Conservation (phyloP, 2,113 vertebrate species). For the Prionailurus viverrinus region DNA sequence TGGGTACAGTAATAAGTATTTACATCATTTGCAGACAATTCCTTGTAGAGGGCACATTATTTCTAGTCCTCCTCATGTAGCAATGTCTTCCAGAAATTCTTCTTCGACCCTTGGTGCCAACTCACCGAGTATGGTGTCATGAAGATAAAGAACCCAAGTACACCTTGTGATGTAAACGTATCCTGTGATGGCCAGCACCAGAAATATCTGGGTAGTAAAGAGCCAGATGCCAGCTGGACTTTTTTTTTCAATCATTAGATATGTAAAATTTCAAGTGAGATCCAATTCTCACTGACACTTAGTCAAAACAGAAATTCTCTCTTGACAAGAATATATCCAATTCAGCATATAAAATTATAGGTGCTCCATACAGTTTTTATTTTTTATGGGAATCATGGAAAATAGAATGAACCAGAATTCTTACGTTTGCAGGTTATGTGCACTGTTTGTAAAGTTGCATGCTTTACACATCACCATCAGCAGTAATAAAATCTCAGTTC, state of each 20-base stretch:
- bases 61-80: not conserved
- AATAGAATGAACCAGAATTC: not conserved
- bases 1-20: not conserved
- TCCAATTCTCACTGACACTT: not conserved
- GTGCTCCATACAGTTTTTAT: not conserved
- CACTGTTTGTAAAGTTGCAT: not conserved
- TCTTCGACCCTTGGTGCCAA: not conserved
- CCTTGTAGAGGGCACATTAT: not conserved
- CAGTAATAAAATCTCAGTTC: not conserved
- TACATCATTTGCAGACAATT: not conserved
- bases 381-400: not conserved
- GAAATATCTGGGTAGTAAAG: not conserved
- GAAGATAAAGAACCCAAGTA: not conserved
- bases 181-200: not conserved
- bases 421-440: not conserved
- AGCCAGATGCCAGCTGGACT: not conserved
- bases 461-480: not conserved
- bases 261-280: not conserved
- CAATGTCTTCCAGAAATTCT: not conserved
- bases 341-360: not conserved
- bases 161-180: accelerated
- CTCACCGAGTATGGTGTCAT: not conserved
- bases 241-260: not conserved
- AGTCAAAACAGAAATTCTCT: constrained; percentile 42
- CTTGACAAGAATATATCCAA: not conserved